Conservation (phyloP, 2,113 vertebrate genomes). For the Neolamprologus tretocephalus region DNA sequence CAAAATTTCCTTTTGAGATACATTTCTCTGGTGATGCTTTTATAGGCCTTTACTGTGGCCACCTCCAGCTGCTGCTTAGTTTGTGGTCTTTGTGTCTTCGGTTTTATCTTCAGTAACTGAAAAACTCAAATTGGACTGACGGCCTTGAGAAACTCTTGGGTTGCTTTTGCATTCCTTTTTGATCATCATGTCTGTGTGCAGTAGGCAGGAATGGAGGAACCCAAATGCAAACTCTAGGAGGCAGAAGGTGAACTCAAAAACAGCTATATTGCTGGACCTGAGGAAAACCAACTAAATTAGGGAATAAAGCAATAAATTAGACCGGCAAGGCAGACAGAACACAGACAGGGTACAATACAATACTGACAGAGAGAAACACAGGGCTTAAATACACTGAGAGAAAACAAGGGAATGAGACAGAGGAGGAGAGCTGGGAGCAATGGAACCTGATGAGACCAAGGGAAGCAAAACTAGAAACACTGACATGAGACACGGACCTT, state of each 20-base stretch:
- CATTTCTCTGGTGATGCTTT: not conserved
- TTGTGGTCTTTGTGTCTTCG: rapidly evolving
- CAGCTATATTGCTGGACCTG: rapidly evolving
- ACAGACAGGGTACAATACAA: not conserved
- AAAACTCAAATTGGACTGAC: rapidly evolving
- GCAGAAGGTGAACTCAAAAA: not conserved
- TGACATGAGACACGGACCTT: not conserved
- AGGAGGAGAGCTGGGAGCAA: not conserved
- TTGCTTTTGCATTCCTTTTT: not conserved
- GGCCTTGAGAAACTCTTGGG: not conserved
- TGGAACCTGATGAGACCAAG: not conserved
- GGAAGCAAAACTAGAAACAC: not conserved
- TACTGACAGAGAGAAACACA: not conserved
- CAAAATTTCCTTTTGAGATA: not conserved
- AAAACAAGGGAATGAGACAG: not conserved
- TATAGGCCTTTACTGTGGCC: not conserved
- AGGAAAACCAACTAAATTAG: rapidly evolving
- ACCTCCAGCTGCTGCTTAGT: not conserved
- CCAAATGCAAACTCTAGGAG: not conserved
- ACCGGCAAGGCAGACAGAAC: rapidly evolving
- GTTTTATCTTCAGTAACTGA: not conserved
- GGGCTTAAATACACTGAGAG: not conserved
- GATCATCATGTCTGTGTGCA: not conserved
- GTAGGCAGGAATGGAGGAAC: not conserved
- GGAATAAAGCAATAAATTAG: rapidly evolving